A percentile compares a stretch with the other conserved stretches of the same genome.
Conservation (phyloP, 2,113 vertebrate species). For the Psophia crepitans region DNA sequence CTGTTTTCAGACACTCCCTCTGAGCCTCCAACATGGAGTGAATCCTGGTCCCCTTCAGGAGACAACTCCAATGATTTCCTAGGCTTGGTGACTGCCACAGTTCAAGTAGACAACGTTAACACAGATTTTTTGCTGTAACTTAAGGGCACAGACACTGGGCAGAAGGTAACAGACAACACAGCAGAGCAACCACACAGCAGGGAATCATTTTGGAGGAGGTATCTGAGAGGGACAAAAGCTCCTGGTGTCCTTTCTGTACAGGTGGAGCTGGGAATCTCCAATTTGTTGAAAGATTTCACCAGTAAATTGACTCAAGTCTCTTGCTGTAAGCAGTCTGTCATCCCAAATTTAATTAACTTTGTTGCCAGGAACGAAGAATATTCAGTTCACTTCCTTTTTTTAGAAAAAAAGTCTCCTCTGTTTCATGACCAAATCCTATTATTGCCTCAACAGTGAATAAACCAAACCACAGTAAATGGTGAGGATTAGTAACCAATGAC, state of each 20-base stretch:
- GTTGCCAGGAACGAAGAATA: neutral
- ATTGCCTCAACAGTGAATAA: neutral
- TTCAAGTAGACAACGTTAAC: fast-evolving
- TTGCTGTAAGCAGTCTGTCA: neutral
- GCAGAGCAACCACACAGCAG: neutral
- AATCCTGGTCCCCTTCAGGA: neutral
- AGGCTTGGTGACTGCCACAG: neutral
- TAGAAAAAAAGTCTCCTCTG: neutral
- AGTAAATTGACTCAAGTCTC: neutral
- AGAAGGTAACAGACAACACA: neutral
- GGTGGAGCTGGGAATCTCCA: neutral
- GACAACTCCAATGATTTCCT: neutral
- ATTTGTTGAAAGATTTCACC: neutral
- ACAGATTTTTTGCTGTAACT: neutral
- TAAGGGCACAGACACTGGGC: neutral
- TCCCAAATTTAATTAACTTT: neutral
- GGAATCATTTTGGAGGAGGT: neutral
- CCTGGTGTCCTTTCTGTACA: neutral
- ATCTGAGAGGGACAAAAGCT: neutral
- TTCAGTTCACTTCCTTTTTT: neutral
- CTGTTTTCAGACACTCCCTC: neutral
- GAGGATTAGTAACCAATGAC: neutral
- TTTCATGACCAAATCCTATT: neutral
- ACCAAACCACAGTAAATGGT: neutral
- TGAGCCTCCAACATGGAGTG: neutral